Evolutionary conservation across 2,113 vertebrate genomes (phyloP).

Genomic region (Bufo bufo): DNA sequence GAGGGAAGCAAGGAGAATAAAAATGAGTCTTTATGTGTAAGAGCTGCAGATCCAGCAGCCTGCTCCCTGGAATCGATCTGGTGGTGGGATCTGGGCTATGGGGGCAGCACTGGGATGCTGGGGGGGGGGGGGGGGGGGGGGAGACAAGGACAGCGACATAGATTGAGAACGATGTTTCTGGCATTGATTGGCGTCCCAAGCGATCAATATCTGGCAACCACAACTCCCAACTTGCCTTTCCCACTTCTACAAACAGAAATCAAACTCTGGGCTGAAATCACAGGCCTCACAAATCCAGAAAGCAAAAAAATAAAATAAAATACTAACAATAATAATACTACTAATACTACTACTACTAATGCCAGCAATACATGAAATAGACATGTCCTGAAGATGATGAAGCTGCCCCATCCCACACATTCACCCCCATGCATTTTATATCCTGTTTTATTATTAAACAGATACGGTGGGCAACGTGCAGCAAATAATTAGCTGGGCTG

Average conservation of each 20-base stretch:
- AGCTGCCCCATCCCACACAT: neutral
- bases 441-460: slow-evolving; percentile 52
- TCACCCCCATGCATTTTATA: slow-evolving; percentile 43
- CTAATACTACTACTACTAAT: neutral
- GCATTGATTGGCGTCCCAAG: slow-evolving; percentile 43
- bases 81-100: neutral
- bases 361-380: neutral
- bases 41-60: neutral
- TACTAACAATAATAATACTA: too few species aligned
- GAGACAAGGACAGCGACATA: neutral
- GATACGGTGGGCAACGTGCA: slow-evolving; percentile 40
- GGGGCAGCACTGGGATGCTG: neutral
- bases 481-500: slow-evolving; percentile 49
- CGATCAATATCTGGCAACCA: slow-evolving; percentile 42
- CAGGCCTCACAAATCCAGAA: neutral
- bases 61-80: neutral
- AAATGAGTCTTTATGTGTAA: neutral
- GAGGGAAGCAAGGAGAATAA: neutral
- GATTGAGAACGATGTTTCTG: slow-evolving; percentile 30
- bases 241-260: neutral
- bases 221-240: slow-evolving; percentile 14
- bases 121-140: neutral
- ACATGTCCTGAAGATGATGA: slow-evolving; percentile 11
- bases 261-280: neutral
- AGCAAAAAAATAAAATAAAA: neutral